phyloP scores from a whole-genome alignment of 2,797 vertebrate species.

The Emys orbicularis region DNA sequence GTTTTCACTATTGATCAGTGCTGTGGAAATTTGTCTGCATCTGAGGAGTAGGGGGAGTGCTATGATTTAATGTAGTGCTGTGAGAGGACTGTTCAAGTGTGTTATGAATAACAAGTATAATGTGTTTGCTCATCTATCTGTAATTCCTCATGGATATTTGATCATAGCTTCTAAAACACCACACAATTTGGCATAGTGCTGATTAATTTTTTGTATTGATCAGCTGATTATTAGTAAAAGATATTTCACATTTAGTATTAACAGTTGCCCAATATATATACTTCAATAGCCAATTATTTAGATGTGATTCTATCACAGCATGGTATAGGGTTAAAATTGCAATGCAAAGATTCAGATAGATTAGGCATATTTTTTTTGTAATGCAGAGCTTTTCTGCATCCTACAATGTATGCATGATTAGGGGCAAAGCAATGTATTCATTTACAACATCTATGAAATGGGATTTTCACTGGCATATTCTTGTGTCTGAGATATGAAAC shows the following conservation, averaged over 20 bases:
- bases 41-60: not conserved
- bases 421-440: not conserved
- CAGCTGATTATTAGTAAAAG: not conserved
- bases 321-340: not conserved
- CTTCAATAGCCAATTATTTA: not conserved
- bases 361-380: not conserved
- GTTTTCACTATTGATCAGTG: not conserved
- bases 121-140: not conserved
- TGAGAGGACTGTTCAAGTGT: not conserved
- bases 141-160: not conserved
- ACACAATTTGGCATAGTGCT: fast-evolving
- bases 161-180: not conserved
- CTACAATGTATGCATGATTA: not conserved
- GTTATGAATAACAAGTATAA: not conserved
- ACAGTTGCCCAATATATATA: not conserved
- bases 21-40: not conserved
- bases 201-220: not conserved
- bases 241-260: not conserved
- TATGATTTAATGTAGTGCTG: not conserved
- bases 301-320: not conserved
- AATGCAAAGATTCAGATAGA: not conserved
- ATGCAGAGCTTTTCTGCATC: fast-evolving
- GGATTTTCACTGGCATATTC: not conserved
- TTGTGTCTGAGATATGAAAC: not conserved
- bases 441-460: fast-evolving